Base-by-base conservation (phyloP, 2,797 vertebrate genomes). In the Apogon talboti region DNA sequence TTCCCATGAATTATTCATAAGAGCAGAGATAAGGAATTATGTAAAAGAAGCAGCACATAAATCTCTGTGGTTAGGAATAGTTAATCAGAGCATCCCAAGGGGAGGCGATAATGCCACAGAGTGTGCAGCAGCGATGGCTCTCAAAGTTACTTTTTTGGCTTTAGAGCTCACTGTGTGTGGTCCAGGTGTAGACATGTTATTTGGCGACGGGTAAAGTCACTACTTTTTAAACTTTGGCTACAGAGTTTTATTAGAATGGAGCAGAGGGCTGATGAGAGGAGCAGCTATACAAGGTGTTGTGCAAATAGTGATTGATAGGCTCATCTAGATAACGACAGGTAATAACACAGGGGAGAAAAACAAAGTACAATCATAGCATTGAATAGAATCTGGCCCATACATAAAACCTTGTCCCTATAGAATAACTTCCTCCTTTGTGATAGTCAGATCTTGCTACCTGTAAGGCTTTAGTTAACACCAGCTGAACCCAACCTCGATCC, bases 1-100 rank as follows among this genome's bases (percentile, higher is more conserved):
- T 76, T 71, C 45, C 48, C 74, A 88, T 90, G 85, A 88, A 90
- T 91, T 78, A 91, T 92, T 89, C 82, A 88, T 85, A 6, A 30
- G 7, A 37, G 67, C 60, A 75, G 74, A 90, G 87, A 91, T 88
- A 87, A 87, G 85, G 81, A 87, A 85, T 88, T 86, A 87, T 85
- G 80, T 78, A 90, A 88, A 91, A 86, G 76, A 83, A 84, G 82
- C 77, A 70, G 82, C 87, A 78, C 75, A 81, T 83, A 83, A 81
- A 85, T 90, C 87, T 90, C 66, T 56, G 59, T 87, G 73, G 85
- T 84, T 83, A 71, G 82, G 86, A 89, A 91, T 85, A 74, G 81
- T 88, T 91, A 84, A 89, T 90, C 78, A 84, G 80, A 83, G 80
- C 71, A 81, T 85, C 85, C 87, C 84, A 79, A 76, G 69, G 84